phyloP scores from a whole-genome alignment of 2,113 vertebrate genomes.

The Apteryx owenii region DNA sequence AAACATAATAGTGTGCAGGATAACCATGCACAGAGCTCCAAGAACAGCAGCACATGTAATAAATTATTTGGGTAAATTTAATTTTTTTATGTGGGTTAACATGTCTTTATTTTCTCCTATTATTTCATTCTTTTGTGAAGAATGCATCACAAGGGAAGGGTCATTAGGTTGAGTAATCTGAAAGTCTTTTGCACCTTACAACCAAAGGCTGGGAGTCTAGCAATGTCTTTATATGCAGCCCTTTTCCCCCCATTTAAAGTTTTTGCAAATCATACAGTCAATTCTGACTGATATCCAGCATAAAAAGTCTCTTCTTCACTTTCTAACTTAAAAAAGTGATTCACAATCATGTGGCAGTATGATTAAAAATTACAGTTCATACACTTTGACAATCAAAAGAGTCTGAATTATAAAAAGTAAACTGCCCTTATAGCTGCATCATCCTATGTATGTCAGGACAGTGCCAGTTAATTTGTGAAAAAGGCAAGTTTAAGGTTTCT shows the following conservation, averaged over 20 bases:
- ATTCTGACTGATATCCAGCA: conserved; percentile 74
- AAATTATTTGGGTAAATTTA: conserved; percentile 77
- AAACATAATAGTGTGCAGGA: conserved; percentile 33
- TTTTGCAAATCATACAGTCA: conserved; percentile 79
- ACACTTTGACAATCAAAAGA: conserved; percentile 77
- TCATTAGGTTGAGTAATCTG: conserved; percentile 42
- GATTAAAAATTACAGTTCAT: conserved; percentile 76
- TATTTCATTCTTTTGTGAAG: conserved; percentile 64
- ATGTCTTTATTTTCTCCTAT: conserved; percentile 64
- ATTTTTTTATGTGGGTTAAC: conserved; percentile 78
- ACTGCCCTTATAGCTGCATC: conserved; percentile 70
- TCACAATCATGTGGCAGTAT: conserved; percentile 78
- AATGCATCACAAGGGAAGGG: conserved; percentile 71
- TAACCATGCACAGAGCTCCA: conserved; percentile 68
- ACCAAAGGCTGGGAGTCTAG: conserved; percentile 61
- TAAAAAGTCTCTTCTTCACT: conserved; percentile 67
- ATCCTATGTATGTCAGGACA: conserved; percentile 65
- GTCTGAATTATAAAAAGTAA: conserved; percentile 79
- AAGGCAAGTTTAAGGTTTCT: conserved; percentile 71
- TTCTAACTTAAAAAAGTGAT: conserved; percentile 73
- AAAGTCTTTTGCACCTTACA: conserved; percentile 65
- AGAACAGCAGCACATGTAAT: conserved; percentile 79
- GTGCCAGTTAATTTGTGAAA: conserved; percentile 50
- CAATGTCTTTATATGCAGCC: conserved; percentile 74
- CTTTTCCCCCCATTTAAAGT: conserved; percentile 70